phyloP scores from a whole-genome alignment of 2,797 vertebrate genomes.

The Distichodus sexfasciatus region DNA sequence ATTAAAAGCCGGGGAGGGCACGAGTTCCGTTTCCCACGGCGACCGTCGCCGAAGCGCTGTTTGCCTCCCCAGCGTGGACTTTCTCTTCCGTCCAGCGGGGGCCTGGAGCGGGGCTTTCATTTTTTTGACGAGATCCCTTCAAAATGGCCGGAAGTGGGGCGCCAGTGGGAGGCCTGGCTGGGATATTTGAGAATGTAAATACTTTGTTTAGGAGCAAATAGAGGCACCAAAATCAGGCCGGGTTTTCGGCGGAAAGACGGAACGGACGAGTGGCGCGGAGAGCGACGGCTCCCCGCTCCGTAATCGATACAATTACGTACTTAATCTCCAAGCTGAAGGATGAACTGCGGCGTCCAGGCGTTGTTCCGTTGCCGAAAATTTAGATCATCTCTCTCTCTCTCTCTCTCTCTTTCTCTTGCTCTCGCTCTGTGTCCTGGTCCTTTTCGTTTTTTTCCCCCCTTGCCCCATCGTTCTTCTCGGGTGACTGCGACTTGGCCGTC shows the following conservation, averaged over 20 bases:
- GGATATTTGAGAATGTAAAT: slow-evolving; percentile 17
- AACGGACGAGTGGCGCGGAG: neutral
- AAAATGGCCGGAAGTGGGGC: slow-evolving; percentile 30
- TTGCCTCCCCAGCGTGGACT: slow-evolving; percentile 29
- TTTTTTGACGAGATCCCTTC: slow-evolving; percentile 35
- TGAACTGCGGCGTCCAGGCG: neutral
- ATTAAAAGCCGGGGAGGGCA: too few species aligned
- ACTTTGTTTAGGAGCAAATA: slow-evolving; percentile 20
- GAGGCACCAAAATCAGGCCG: neutral
- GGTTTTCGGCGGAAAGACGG: too few species aligned
- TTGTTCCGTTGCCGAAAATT: slow-evolving; percentile 9
- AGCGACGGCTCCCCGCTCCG: neutral
- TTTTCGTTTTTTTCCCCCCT: too few species aligned
- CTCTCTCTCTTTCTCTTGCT: slow-evolving; percentile 3
- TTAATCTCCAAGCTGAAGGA: slow-evolving; percentile 25
- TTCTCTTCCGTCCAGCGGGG: slow-evolving; percentile 15
- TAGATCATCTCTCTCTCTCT: neutral
- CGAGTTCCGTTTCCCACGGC: slow-evolving; percentile 54
- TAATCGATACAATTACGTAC: slow-evolving; percentile 23
- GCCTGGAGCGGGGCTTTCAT: slow-evolving; percentile 23
- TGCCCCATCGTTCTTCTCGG: neutral
- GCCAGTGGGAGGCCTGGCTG: slow-evolving; percentile 22
- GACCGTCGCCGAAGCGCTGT: slow-evolving; percentile 43
- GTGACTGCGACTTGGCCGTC: neutral
- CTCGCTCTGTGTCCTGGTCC: neutral